Conservation (phyloP, 2,113 vertebrate species). For the Rhea americana region DNA sequence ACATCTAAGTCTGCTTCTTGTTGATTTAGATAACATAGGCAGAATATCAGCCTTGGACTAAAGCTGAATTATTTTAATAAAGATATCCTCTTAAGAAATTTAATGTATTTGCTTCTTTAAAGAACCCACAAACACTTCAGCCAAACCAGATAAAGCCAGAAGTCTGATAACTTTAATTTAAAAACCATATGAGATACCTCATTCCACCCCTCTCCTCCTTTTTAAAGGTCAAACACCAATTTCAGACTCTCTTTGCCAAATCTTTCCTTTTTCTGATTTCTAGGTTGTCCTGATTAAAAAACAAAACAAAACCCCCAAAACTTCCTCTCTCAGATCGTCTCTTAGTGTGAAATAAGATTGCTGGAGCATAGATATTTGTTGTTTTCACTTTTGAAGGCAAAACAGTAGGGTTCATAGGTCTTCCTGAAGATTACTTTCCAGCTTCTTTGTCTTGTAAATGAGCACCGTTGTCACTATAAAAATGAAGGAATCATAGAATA, state of each 20-base stretch:
- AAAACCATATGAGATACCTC: accelerated
- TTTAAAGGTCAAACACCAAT: not conserved
- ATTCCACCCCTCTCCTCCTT: accelerated
- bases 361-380: not conserved
- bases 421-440: not conserved
- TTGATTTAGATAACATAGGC: not conserved
- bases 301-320: accelerated
- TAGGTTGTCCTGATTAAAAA: not conserved
- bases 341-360: not conserved
- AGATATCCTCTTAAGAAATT: not conserved
- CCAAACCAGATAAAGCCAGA: not conserved
- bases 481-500: not conserved
- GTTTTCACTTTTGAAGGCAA: not conserved
- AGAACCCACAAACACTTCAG: not conserved
- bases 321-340: not conserved
- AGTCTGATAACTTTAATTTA: not conserved
- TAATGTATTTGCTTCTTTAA: not conserved
- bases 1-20: not conserved
- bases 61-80: not conserved
- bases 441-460: not conserved
- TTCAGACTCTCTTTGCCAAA: not conserved
- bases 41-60: not conserved
- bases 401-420: not conserved
- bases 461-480: not conserved
- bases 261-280: not conserved